These are phyloP conservation scores for Protobothrops mucrosquamatus DNA, from an alignment of 2,113 vertebrate species.

Conservation along the genomic window DNA sequence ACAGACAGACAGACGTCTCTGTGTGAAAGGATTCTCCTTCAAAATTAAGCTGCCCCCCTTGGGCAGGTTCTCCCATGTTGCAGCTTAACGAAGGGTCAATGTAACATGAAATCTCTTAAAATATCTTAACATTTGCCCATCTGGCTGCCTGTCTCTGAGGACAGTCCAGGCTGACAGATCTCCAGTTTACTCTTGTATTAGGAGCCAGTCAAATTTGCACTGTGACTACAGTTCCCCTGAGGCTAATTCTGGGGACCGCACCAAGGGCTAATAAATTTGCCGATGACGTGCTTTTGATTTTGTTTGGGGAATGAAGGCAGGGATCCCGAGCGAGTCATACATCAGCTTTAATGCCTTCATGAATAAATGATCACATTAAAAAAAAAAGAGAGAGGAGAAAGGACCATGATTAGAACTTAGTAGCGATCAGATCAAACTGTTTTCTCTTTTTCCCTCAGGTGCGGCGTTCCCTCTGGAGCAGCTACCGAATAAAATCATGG, in stretches of 20 bases:
- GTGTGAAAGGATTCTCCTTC: not conserved
- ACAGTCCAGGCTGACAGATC: not conserved
- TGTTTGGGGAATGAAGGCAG: constrained; percentile 18
- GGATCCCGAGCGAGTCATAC: constrained; percentile 3
- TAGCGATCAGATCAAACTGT: constrained; percentile 11
- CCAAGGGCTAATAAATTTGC: constrained; percentile 29
- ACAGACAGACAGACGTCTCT: not conserved
- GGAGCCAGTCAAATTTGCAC: not conserved
- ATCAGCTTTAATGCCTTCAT: constrained; percentile 17
- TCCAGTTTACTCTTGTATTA: not conserved
- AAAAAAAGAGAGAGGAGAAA: not conserved
- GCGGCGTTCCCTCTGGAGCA: not conserved
- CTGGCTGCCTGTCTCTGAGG: not conserved
- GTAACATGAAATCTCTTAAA: not conserved
- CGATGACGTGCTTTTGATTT: constrained; percentile 6
- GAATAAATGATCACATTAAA: constrained; percentile 32
- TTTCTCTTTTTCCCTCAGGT: not conserved
- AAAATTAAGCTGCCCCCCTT: not conserved
- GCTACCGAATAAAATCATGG: not conserved
- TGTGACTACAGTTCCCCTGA: not conserved
- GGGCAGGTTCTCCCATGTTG: not conserved
- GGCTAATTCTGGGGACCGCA: not conserved
- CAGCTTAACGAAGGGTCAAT: not conserved
- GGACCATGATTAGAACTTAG: constrained; percentile 3
- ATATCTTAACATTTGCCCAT: not conserved